Conservation (phyloP, 2,888 invertebrate species). For the Mythimna albipuncta region DNA sequence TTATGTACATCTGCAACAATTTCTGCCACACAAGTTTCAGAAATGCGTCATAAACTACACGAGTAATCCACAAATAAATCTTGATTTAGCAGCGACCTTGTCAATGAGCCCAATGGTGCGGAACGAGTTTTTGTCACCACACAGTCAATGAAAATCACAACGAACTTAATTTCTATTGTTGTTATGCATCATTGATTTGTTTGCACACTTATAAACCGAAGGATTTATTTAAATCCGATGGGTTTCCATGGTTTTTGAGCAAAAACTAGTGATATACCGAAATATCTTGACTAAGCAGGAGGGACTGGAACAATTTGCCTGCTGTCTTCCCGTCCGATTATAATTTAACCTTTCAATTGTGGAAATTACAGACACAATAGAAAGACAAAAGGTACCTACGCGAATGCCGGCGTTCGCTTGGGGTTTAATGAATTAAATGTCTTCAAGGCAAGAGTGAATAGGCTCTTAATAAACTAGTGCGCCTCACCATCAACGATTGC, state of each 20-base stretch:
- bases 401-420: too few relatives aligned
- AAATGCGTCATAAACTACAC: neutral
- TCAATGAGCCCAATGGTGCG: slow-evolving; percentile 31
- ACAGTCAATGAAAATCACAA: slow-evolving; percentile 44
- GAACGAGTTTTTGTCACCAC: slow-evolving; percentile 48
- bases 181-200: slow-evolving; percentile 54
- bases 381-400: too few relatives aligned
- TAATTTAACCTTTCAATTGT: too few relatives aligned
- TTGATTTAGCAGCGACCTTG: slow-evolving; percentile 52
- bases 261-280: neutral
- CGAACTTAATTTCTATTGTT: slow-evolving; percentile 53
- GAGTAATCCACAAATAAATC: slow-evolving; percentile 30
- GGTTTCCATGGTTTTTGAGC: neutral
- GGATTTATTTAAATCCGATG: slow-evolving; percentile 41
- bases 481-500: too few relatives aligned
- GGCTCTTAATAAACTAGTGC: too few relatives aligned
- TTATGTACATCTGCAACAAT: neutral
- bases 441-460: too few relatives aligned
- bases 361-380: too few relatives aligned
- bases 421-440: too few relatives aligned
- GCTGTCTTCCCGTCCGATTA: too few relatives aligned
- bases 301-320: too few relatives aligned
- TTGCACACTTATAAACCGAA: slow-evolving; percentile 47
- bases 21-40: neutral
- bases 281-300: neutral